Evolutionary conservation across 2,113 vertebrate species (phyloP).

Genomic region (Addax nasomaculatus): DNA sequence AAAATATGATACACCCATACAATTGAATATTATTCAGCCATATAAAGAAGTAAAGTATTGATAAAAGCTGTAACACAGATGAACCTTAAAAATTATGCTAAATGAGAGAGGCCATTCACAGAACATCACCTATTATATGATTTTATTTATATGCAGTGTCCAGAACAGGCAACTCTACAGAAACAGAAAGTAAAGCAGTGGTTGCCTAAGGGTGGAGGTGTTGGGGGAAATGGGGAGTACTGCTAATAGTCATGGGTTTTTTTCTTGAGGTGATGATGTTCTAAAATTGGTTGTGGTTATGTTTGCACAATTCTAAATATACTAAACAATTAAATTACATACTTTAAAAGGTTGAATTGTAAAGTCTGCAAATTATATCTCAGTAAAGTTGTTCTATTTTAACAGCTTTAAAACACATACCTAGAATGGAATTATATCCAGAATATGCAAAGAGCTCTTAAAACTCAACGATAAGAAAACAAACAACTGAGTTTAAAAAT

Average conservation of each 20-base stretch:
- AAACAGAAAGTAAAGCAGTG: not conserved
- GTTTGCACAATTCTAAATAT: not conserved
- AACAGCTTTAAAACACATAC: not conserved
- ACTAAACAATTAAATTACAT: not conserved
- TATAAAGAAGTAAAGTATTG: not conserved
- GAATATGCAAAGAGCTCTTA: not conserved
- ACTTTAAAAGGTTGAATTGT: not conserved
- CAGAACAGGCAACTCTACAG: not conserved
- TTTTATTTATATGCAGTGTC: not conserved
- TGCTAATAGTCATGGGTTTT: not conserved
- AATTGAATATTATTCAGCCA: not conserved
- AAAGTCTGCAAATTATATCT: not conserved
- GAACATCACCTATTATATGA: not conserved
- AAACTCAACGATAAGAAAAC: not conserved
- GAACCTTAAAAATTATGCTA: not conserved
- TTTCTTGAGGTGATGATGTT: not conserved
- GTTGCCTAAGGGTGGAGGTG: not conserved
- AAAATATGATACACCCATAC: not conserved
- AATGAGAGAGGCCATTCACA: not conserved
- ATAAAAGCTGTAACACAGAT: not conserved
- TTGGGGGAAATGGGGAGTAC: not conserved
- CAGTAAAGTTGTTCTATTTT: not conserved
- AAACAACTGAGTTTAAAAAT: not conserved
- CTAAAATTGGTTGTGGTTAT: not conserved
- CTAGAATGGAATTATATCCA: not conserved